Conservation (phyloP, 1,140 invertebrate species). For the Bathynomus jamesi region DNA sequence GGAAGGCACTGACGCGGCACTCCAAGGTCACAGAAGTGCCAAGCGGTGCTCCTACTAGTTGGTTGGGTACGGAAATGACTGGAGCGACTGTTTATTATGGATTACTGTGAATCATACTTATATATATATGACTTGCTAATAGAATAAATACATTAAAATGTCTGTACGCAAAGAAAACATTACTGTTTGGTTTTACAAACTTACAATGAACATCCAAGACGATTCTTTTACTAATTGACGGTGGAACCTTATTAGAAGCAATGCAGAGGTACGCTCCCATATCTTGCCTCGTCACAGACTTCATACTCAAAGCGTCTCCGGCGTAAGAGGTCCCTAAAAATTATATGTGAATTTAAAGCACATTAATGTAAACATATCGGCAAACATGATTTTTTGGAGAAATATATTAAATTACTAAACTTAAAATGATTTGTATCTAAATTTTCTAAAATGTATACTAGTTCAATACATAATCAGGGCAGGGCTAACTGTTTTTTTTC, state of each 20-base stretch:
- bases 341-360: too few species aligned
- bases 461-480: too few species aligned
- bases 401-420: too few species aligned
- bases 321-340: background rate
- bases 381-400: too few species aligned
- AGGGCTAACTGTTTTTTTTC: too few species aligned
- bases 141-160: slow-evolving; percentile 6
- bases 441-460: too few species aligned
- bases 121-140: slow-evolving; percentile 18
- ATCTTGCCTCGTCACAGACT: slow-evolving; percentile 60
- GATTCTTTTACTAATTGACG: slow-evolving; percentile 72
- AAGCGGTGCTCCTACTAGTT: slow-evolving; percentile 68
- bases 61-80: slow-evolving; percentile 69
- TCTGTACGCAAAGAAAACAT: too few species aligned
- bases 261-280: slow-evolving; percentile 83
- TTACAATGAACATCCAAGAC: slow-evolving; percentile 75
- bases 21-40: slow-evolving; percentile 69
- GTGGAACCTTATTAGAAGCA: slow-evolving; percentile 78
- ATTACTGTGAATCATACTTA: too few species aligned
- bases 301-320: background rate
- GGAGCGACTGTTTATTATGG: slow-evolving; percentile 58
- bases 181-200: too few species aligned
- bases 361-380: too few species aligned
- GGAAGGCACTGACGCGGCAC: slow-evolving; percentile 46
- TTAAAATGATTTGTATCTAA: too few species aligned